These are phyloP conservation scores for Sciaenops ocellatus DNA, from an alignment of 2,797 vertebrate species.

Conservation along the genomic window DNA sequence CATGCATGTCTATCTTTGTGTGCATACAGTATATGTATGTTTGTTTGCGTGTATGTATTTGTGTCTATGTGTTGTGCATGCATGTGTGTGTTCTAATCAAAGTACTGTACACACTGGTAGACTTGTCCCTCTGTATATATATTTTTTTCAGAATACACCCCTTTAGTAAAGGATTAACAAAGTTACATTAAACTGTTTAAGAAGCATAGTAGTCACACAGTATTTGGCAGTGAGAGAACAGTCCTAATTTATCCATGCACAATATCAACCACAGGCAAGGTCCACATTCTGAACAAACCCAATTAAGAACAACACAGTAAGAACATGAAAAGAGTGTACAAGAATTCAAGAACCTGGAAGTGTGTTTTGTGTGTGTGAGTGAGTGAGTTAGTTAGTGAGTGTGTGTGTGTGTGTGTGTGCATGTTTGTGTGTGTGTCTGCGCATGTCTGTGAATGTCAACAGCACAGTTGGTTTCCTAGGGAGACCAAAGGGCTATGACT, in stretches of 20 bases:
- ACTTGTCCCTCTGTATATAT: slow-evolving; percentile 38
- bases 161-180: slow-evolving; percentile 69
- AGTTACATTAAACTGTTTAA: slow-evolving; percentile 76
- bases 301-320: slow-evolving; percentile 81
- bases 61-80: slow-evolving; percentile 42
- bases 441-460: slow-evolving; percentile 68
- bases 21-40: slow-evolving; percentile 42
- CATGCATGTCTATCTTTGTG: slow-evolving; percentile 70
- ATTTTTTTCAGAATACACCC: slow-evolving; percentile 57
- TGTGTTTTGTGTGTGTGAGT: slow-evolving; percentile 46
- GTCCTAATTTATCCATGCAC: slow-evolving; percentile 85
- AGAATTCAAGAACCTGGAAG: slow-evolving; percentile 77
- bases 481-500: slow-evolving; percentile 81
- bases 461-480: slow-evolving; percentile 74
- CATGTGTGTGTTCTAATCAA: slow-evolving; percentile 46
- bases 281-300: slow-evolving; percentile 81
- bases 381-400: slow-evolving; percentile 29
- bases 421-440: slow-evolving; percentile 33
- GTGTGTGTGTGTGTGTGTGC: slow-evolving; percentile 33
- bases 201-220: slow-evolving; percentile 83
- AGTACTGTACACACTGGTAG: slow-evolving; percentile 61
- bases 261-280: slow-evolving; percentile 83
- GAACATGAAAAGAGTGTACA: slow-evolving; percentile 79
- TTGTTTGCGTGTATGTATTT: slow-evolving; percentile 30
- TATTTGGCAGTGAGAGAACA: slow-evolving; percentile 86